A percentile compares a stretch with the other conserved stretches of the same genome.
phyloP scores from a whole-genome alignment of 2,888 invertebrate species.

The Ormyrus thymus region DNA sequence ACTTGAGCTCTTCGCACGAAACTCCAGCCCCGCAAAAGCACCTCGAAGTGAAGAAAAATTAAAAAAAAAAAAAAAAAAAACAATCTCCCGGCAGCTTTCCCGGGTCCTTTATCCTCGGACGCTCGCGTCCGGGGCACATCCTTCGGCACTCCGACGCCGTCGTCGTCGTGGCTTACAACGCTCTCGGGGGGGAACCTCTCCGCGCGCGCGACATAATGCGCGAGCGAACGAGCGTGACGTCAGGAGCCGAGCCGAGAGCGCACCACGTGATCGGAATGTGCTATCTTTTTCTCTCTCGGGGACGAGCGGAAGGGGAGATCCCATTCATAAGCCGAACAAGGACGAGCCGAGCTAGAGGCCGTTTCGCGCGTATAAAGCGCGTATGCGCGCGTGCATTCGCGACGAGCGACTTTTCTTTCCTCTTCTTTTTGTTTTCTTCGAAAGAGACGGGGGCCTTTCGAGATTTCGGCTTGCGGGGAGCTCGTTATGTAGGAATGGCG shows the following conservation, averaged over 20 bases:
- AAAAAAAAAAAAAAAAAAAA: no score
- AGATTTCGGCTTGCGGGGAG: no score
- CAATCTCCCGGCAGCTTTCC: neutral
- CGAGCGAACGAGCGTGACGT: conserved; percentile 57
- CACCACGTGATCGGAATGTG: conserved; percentile 63
- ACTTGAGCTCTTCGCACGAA: no score
- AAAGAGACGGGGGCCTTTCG: no score
- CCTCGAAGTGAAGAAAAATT: no score
- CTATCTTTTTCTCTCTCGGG: conserved; percentile 13
- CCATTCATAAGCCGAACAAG: conserved; percentile 72
- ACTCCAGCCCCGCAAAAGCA: no score
- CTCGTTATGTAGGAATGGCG: no score
- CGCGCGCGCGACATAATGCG: conserved; percentile 4
- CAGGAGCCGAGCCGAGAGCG: conserved; percentile 47
- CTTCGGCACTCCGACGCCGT: no score
- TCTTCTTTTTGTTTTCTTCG: neutral
- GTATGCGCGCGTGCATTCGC: neutral
- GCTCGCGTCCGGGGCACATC: no score
- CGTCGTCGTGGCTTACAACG: no score
- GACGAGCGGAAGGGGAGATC: conserved; percentile 59
- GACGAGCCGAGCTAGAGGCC: conserved; percentile 67
- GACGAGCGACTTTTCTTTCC: neutral
- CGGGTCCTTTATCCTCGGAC: no score
- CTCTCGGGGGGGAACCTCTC: no score
- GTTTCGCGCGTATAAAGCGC: conserved; percentile 58